These are phyloP conservation scores for Athene cunicularia DNA, from an alignment of 2,113 vertebrate genomes.

Conservation along the genomic window DNA sequence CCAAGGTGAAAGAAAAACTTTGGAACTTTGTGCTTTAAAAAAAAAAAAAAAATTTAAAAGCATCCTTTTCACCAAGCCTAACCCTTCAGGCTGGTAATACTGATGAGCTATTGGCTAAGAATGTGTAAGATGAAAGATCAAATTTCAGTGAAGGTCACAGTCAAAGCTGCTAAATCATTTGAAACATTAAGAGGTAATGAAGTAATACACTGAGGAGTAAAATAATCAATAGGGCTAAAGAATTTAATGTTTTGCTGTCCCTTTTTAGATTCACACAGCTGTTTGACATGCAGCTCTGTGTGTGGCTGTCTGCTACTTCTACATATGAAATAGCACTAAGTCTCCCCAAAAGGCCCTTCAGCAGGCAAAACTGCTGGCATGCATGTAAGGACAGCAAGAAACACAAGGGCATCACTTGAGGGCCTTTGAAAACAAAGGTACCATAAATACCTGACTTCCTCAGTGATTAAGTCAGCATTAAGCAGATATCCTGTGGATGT, in stretches of 20 bases:
- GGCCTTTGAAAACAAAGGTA: neutral
- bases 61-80: neutral
- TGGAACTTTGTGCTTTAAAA: neutral
- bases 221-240: neutral
- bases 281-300: neutral
- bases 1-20: neutral
- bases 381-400: neutral
- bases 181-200: neutral
- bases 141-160: slow-evolving; percentile 1
- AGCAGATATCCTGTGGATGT: neutral
- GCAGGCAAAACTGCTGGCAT: neutral
- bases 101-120: neutral
- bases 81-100: neutral
- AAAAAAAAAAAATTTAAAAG: neutral
- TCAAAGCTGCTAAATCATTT: neutral
- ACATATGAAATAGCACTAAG: neutral
- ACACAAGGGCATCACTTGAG: neutral
- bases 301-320: neutral
- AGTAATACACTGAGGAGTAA: neutral
- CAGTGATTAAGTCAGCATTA: neutral
- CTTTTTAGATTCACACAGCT: neutral
- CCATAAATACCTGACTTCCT: neutral
- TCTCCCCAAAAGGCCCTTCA: neutral
- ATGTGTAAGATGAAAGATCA: neutral
- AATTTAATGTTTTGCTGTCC: neutral